These are phyloP conservation scores for Erebia palarica DNA, from an alignment of 2,888 invertebrate genomes.

Conservation along the genomic window DNA sequence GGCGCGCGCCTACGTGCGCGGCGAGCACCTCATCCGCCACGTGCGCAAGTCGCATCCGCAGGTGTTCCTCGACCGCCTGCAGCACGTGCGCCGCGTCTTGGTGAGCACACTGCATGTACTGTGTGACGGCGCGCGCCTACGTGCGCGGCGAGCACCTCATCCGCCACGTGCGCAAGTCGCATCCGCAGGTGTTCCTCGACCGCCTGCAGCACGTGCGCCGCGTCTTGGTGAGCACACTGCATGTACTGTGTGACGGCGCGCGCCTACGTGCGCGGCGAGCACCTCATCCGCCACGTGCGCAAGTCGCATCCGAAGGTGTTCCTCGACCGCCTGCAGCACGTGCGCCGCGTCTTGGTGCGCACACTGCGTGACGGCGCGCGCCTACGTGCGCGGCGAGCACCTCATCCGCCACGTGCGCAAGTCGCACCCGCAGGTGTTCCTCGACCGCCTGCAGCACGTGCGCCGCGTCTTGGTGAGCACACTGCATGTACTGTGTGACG, in stretches of 20 bases:
- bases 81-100: constrained; percentile 61
- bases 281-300: constrained; percentile 89
- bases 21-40: constrained; percentile 86
- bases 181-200: constrained; percentile 83
- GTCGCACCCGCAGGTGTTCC: constrained; percentile 85
- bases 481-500: neutral
- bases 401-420: constrained; percentile 89
- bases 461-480: constrained; percentile 51
- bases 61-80: constrained; percentile 77
- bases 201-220: constrained; percentile 66
- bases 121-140: constrained; percentile 52
- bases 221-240: constrained; percentile 77
- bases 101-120: constrained; percentile 66
- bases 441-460: constrained; percentile 65
- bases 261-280: constrained; percentile 90
- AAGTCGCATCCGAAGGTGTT: constrained; percentile 86
- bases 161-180: constrained; percentile 88
- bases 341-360: constrained; percentile 55
- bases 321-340: constrained; percentile 66
- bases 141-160: constrained; percentile 78
- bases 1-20: constrained; percentile 44
- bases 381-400: constrained; percentile 91
- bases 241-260: constrained; percentile 83
- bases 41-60: constrained; percentile 87
- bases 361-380: constrained; percentile 81